Evolutionary conservation across 92 coral and sea anemone species (phyloP), one percentile per base, ranked within the genome.

Genomic region (Anthopleura xanthogrammica): DNA sequence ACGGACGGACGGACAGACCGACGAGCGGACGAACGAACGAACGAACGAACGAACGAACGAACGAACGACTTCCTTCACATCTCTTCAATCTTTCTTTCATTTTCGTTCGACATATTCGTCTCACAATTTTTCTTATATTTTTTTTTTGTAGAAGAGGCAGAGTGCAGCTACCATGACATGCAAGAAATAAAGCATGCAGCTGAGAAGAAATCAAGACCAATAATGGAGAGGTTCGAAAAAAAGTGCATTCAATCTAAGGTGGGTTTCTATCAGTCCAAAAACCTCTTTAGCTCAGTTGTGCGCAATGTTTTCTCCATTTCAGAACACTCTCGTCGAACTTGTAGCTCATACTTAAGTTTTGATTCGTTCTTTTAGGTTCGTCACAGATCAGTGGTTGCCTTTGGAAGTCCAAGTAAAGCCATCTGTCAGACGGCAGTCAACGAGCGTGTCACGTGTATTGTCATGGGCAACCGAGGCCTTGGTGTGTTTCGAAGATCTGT

Each of bases 381-480:
- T 1, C 80, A 60, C 87, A 87, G 74, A 66, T 60, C 84, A 16
- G 71, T 82, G 54, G 74, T 87, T 19, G 89, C 85, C 20, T 80
- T 90, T 83, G 98, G 98, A 2, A 82, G 83, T 40, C 91, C 98
- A 3, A 95, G 95, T 1, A 85, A 90, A 50, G 91, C 80, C 12
- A 90, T 95, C 41, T 94, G 98, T 22, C 80, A 93, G 70, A 82
- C 82, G 8, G 98, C 98, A 36, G 91, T 78, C 80, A 82, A 88
- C 5, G 98, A 95, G 70, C 83, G 86, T 19, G 93, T 86, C 39
- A 88, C 88, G 72, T 82, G 91, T 79, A 92, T 95, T 48, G 89
- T 95, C 12, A 92, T 95, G 89, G 98, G 98, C 20, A 81, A 92
- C 75, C 90, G 98, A 40, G 98, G 98, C 2, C 92, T 92, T 64